phyloP scores from a whole-genome alignment of 2,888 invertebrate genomes.

The Thereva unica region DNA sequence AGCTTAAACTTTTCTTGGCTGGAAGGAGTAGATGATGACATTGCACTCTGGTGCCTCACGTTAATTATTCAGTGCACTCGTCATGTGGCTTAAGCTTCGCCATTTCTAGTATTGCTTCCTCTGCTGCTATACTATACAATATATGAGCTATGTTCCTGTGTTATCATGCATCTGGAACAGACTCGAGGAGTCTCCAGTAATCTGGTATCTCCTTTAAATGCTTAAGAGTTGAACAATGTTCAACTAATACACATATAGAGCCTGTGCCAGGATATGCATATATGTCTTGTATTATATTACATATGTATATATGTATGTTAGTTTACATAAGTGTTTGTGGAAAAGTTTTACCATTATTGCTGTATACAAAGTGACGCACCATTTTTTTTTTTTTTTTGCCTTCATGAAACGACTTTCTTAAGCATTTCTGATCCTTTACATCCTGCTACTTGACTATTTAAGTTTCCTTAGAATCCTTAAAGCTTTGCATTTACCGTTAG shows the following conservation, averaged over 20 bases:
- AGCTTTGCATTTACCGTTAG: not conserved
- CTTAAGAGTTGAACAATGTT: not conserved
- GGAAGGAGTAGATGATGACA: slow-evolving; percentile 27
- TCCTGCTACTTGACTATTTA: slow-evolving; percentile 30
- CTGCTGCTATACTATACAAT: slow-evolving; percentile 1
- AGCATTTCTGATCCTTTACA: slow-evolving; percentile 18
- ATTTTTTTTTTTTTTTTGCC: not conserved
- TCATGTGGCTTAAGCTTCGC: slow-evolving; percentile 6
- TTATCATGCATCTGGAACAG: no score
- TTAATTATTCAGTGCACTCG: slow-evolving; percentile 19
- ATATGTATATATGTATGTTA: no score
- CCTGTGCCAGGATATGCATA: no score
- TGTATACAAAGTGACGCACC: slow-evolving; percentile 24
- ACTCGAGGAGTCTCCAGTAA: not conserved
- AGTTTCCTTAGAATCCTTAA: not conserved
- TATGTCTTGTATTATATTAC: no score
- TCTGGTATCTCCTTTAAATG: slow-evolving; percentile 10
- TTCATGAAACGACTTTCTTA: slow-evolving; percentile 16
- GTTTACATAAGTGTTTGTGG: not conserved
- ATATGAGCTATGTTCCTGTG: not conserved
- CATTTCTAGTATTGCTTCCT: slow-evolving; percentile 17
- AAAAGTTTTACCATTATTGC: slow-evolving; percentile 21
- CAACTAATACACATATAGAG: no score
- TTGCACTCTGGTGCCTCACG: slow-evolving; percentile 20
- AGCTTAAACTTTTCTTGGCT: slow-evolving; percentile 15